phyloP scores from a whole-genome alignment of 2,888 invertebrate species.

The Aspidiotus destructor region DNA sequence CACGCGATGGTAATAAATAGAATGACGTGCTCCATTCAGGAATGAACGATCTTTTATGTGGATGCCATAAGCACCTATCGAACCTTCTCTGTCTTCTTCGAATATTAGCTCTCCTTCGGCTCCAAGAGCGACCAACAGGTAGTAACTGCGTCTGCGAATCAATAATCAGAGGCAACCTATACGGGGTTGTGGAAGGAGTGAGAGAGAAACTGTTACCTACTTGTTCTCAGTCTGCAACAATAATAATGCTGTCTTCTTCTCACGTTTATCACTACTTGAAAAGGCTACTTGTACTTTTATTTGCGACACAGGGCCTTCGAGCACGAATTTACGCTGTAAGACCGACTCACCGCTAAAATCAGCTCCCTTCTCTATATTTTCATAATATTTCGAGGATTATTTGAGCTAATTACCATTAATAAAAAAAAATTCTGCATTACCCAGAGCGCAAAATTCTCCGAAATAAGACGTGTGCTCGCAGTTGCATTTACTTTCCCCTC shows the following conservation, averaged over 20 bases:
- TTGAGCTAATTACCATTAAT: neutral
- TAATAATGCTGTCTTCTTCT: slow-evolving; percentile 66
- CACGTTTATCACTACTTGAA: slow-evolving; percentile 67
- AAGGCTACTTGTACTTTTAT: slow-evolving; percentile 79
- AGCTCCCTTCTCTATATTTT: slow-evolving; percentile 63
- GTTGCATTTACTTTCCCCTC: slow-evolving; percentile 75
- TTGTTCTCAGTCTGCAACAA: slow-evolving; percentile 73
- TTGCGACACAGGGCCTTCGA: slow-evolving; percentile 59
- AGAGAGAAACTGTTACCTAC: slow-evolving; percentile 42
- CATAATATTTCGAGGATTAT: slow-evolving; percentile 7
- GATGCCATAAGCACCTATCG: slow-evolving; percentile 58
- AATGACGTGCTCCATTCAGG: slow-evolving; percentile 70
- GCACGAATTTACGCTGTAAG: slow-evolving; percentile 63
- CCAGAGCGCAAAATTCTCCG: slow-evolving; percentile 74
- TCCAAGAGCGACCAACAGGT: slow-evolving; percentile 69
- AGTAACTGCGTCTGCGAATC: slow-evolving; percentile 62
- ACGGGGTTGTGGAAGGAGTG: neutral
- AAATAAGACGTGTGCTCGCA: slow-evolving; percentile 84
- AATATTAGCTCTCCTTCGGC: slow-evolving; percentile 73
- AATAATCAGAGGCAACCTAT: neutral
- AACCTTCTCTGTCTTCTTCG: slow-evolving; percentile 73
- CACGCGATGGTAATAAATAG: slow-evolving; percentile 58
- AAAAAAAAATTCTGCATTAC: slow-evolving; percentile 39
- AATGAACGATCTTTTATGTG: slow-evolving; percentile 69
- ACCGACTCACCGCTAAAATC: slow-evolving; percentile 81